Base-by-base conservation (phyloP, 2,797 vertebrate genomes). In the Myotis planiceps region DNA sequence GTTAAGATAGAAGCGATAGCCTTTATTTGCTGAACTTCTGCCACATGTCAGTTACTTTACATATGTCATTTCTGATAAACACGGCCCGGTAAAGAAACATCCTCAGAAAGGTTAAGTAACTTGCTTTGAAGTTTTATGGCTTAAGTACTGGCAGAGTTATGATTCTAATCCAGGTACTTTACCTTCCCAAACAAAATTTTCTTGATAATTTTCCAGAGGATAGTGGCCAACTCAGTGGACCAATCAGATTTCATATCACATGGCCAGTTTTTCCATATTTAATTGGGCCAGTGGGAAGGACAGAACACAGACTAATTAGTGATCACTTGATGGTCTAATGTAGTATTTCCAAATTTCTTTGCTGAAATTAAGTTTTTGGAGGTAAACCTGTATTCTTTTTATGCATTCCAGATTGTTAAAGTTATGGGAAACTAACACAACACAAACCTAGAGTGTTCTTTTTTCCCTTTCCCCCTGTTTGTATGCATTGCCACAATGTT, bases 121-220 rank as follows among this genome's bases (percentile, higher is more conserved):
- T 90, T 84, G 16, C 63, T 85, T 80, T 79, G 39, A 76, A 68
- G 66, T 74, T 49, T 13, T 51, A 68, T 21, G n/a, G 47, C 78
- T 68, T 74, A 66, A 19, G 5, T 87, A 76, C 47, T 79, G 27
- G 34, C 51, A n/a, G 49, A 84, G 15, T 90, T 78, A 29, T 51
- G 18, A n/a, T 71, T 93, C 34, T 68, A 32, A 69, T 75, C 23
- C 60, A 95, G 49, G 34, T 75, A 60, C 75, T 92, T 79, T 75
- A 79, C 51, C n/a, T 93, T 94, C 39, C 53, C 37, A 65, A 72
- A 72, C 53, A 89, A 45, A 82, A 80, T 51, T 83, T 96, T 81
- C 58, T 92, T 90, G 78, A 66, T 94, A 32, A 49, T 27, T 88
- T 96, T 93, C 84, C 78, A 95, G 74, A 65, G 45, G 23, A 83